Base-by-base conservation (phyloP, 2,113 vertebrate genomes). In the Cynocephalus volans region DNA sequence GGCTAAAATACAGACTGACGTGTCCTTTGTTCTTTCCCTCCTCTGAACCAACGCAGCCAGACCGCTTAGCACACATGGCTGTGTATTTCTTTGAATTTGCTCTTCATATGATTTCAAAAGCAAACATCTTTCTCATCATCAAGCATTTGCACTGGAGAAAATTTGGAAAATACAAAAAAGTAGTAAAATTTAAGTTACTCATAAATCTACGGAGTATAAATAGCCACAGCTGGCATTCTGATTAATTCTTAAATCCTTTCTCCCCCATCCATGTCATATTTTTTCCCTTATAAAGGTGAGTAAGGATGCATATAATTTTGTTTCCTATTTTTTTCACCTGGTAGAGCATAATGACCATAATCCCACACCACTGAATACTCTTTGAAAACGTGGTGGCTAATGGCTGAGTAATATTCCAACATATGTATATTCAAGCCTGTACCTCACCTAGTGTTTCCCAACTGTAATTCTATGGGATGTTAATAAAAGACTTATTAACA, bases 301-400 rank as follows among this genome's bases (percentile, higher is more conserved):
- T 76, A 76, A 84, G 18, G 33, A 4, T 33, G 12, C 10, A n/a
- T 95, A 52, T 50, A 81, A 81, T 48, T 75, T 60, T 56, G 24
- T 45, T 64, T 56, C 17, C 33, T 52, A 8, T 92, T 88, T 97
- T 84, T 92, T 54, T 67, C 50, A 48, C 28, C 91, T 91, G 77
- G 17, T 10, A 90, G 41, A 62, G 2, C 31, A 33, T 65, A 56
- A 64, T 69, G 36, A 76, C 17, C 56, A 85, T 15, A 82, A 86
- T 8, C 0, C 33, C 52, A 54, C 14, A 56, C 19, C 48, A 33
- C 14, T 26, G 36, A 70, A 72, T 67, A 77, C 45, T 69, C 56
- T 69, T 93, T 94, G 6, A 89, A 93, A 67, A 76, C 9, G 62
- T 19, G 33, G 31, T 45, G 72, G 12, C 76, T 70, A 70, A 84